phyloP scores from a whole-genome alignment of 2,113 vertebrate species.

The Lamprotornis superbus region DNA sequence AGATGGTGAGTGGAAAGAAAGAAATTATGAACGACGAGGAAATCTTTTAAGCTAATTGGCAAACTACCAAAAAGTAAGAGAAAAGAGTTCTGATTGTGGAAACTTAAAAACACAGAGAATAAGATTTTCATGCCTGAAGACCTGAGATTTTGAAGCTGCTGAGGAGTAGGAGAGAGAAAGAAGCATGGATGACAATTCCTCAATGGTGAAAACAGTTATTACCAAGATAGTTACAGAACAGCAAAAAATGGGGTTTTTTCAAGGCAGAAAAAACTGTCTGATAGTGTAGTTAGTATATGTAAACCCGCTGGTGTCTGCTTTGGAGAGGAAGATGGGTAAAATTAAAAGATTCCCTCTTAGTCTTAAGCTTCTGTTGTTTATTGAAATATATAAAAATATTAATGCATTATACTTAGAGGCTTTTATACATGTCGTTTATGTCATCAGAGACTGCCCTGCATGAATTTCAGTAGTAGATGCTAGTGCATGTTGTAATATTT shows the following conservation, averaged over 20 bases:
- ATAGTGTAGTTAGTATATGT: not conserved
- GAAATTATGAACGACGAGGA: not conserved
- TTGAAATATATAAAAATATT: not conserved
- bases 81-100: not conserved
- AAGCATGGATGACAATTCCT: not conserved
- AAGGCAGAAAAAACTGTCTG: not conserved
- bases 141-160: not conserved
- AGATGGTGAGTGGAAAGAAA: not conserved
- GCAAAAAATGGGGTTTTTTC: fast-evolving
- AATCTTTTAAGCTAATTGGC: not conserved
- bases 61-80: not conserved
- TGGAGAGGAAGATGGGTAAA: not conserved
- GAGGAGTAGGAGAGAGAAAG: not conserved
- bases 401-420: not conserved
- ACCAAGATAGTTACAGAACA: not conserved
- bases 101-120: not conserved
- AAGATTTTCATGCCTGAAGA: not conserved
- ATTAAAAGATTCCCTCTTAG: not conserved
- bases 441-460: not conserved
- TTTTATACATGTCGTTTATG: not conserved
- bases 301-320: not conserved
- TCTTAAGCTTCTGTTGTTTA: not conserved
- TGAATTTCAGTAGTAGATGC: not conserved
- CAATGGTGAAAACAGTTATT: not conserved
- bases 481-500: not conserved